Conservation (phyloP, 1,140 invertebrate species). For the Leptinotarsa defecta region DNA sequence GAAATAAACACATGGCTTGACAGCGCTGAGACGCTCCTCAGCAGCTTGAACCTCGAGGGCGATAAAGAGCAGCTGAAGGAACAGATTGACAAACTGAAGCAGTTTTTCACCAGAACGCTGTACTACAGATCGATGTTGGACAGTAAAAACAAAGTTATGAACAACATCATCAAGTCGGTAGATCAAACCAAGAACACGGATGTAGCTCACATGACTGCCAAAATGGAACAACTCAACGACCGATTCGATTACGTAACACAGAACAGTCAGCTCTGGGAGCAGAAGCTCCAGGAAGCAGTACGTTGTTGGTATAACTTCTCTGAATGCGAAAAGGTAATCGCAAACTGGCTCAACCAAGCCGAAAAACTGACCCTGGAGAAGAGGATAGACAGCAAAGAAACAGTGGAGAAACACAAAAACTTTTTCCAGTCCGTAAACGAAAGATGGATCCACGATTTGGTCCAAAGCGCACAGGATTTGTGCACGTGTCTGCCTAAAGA, state of each 20-base stretch:
- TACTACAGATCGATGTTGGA: constrained; percentile 94
- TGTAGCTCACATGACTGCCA: constrained; percentile 69
- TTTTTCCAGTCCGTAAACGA: constrained; percentile 88
- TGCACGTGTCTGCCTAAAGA: constrained; percentile 67
- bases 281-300: constrained; percentile 76
- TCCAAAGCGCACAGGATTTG: constrained; percentile 79
- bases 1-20: constrained; percentile 87
- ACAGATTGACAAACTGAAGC: constrained; percentile 81
- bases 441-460: constrained; percentile 79
- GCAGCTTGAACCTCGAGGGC: constrained; percentile 65
- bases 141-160: constrained; percentile 92
- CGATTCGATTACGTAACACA: constrained; percentile 77
- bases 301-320: constrained; percentile 86
- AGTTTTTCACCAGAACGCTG: constrained; percentile 83
- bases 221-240: constrained; percentile 81
- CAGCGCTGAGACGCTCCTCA: constrained; percentile 76
- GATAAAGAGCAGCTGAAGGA: constrained; percentile 74
- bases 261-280: constrained; percentile 76
- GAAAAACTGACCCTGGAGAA: constrained; percentile 82
- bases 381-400: constrained; percentile 78
- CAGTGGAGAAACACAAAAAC: constrained; percentile 78
- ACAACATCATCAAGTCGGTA: constrained; percentile 80
- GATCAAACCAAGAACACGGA: constrained; percentile 74
- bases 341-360: constrained; percentile 84
- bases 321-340: constrained; percentile 76